phyloP scores from a whole-genome alignment of 1,140 invertebrate genomes.

The Aporrectodea caliginosa region DNA sequence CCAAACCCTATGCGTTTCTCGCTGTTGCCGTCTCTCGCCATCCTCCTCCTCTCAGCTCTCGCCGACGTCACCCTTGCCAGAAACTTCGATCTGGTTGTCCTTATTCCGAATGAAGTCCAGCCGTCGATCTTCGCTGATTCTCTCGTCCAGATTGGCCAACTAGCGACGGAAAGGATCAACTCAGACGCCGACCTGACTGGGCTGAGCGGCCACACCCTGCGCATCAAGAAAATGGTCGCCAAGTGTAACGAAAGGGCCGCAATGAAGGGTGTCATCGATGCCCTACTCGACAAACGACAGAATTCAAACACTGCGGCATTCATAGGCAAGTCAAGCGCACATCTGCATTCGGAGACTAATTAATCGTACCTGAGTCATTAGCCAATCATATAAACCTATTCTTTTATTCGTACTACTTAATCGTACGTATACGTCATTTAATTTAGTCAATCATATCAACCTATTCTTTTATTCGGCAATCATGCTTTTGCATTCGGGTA shows the following conservation, averaged over 20 bases:
- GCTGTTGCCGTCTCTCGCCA: not conserved
- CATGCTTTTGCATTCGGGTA: too few species aligned
- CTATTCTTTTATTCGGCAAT: too few species aligned
- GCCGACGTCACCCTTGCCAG: not conserved
- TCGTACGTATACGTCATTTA: too few species aligned
- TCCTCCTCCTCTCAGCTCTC: not conserved
- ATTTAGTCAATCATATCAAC: too few species aligned
- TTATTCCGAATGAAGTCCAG: not conserved
- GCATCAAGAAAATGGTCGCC: not conserved
- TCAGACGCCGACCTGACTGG: not conserved
- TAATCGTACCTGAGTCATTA: too few species aligned
- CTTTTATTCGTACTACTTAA: too few species aligned
- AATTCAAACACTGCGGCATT: not conserved
- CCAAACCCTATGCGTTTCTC: not conserved
- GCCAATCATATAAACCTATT: too few species aligned
- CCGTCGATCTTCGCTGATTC: not conserved
- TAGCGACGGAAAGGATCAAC: not conserved
- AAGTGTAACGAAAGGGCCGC: not conserved
- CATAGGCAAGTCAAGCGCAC: not conserved
- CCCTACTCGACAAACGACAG: not conserved
- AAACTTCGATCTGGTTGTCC: not conserved
- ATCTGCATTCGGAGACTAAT: too few species aligned
- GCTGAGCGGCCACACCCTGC: not conserved
- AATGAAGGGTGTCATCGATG: not conserved
- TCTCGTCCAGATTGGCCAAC: not conserved